A percentile compares a stretch with the other conserved stretches of the same genome.
phyloP scores from a whole-genome alignment of 2,888 invertebrate genomes.

The Gibbula magus region DNA sequence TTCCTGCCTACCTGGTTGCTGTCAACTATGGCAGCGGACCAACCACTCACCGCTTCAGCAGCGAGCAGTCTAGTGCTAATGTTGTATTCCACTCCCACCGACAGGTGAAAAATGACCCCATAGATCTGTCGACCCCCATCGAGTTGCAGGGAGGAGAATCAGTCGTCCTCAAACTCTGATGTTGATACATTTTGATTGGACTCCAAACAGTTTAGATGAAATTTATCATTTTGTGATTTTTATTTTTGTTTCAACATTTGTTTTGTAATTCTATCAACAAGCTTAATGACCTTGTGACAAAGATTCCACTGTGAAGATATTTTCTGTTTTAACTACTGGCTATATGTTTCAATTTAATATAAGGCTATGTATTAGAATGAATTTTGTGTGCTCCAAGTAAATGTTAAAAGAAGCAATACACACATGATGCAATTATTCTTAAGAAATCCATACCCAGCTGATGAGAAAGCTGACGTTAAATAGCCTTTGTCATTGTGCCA shows the following conservation, averaged over 20 bases:
- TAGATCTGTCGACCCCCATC: not conserved
- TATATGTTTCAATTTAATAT: no score
- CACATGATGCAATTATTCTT: no score
- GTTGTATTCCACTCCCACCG: slow-evolving; percentile 56
- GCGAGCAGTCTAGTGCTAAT: slow-evolving; percentile 41
- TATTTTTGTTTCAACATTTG: not conserved
- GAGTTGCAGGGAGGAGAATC: not conserved
- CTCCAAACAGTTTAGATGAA: not conserved
- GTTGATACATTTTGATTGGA: not conserved
- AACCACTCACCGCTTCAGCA: slow-evolving; percentile 42
- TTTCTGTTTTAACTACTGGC: no score
- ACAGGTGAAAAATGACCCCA: not conserved
- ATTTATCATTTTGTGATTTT: not conserved
- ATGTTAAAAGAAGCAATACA: no score
- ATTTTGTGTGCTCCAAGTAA: no score
- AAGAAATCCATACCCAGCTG: no score
- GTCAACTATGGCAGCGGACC: slow-evolving; percentile 63
- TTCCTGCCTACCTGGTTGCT: slow-evolving; percentile 67
- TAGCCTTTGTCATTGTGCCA: no score
- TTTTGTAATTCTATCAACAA: no score
- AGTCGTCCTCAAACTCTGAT: not conserved
- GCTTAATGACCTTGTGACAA: no score
- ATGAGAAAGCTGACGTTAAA: no score
- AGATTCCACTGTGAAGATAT: no score
- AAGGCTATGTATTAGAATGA: no score